Evolutionary conservation across 2,888 invertebrate species (phyloP).

Genomic region (Andricus quercusramuli): DNA sequence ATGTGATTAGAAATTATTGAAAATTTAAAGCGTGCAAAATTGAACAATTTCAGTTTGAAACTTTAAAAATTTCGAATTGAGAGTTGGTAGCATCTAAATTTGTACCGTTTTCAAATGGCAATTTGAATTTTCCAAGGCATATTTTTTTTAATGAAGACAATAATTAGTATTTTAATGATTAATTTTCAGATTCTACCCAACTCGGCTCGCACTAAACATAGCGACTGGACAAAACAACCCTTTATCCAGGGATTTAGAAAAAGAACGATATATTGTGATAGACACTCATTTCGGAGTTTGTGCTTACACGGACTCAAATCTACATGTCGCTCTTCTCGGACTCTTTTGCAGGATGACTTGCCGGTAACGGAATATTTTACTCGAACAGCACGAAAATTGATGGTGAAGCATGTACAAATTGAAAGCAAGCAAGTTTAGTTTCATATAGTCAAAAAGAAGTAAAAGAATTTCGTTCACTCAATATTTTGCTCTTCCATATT

Average conservation of each 20-base stretch:
- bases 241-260: constrained; percentile 73
- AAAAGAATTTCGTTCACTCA: too few species aligned
- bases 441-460: too few species aligned
- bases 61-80: too few species aligned
- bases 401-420: not conserved
- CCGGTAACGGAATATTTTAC: constrained; percentile 80
- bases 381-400: not conserved
- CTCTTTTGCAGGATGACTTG: constrained; percentile 96
- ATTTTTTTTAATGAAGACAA: constrained; percentile 37
- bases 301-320: constrained; percentile 95
- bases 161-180: constrained; percentile 39
- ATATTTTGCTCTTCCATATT: too few species aligned
- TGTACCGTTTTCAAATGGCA: too few species aligned
- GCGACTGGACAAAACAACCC: constrained; percentile 81
- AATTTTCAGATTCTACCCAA: constrained; percentile 91
- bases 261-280: constrained; percentile 91
- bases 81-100: too few species aligned
- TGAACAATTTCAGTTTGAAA: too few species aligned
- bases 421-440: not conserved
- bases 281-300: constrained; percentile 98
- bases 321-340: constrained; percentile 95
- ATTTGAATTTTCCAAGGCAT: too few species aligned
- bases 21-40: too few species aligned
- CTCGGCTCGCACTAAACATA: constrained; percentile 93
- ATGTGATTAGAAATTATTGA: too few species aligned